A percentile compares a stretch with the other conserved stretches of the same genome.
Evolutionary conservation across 2,113 vertebrate species (phyloP).

Genomic region (Spermophilus dauricus): DNA sequence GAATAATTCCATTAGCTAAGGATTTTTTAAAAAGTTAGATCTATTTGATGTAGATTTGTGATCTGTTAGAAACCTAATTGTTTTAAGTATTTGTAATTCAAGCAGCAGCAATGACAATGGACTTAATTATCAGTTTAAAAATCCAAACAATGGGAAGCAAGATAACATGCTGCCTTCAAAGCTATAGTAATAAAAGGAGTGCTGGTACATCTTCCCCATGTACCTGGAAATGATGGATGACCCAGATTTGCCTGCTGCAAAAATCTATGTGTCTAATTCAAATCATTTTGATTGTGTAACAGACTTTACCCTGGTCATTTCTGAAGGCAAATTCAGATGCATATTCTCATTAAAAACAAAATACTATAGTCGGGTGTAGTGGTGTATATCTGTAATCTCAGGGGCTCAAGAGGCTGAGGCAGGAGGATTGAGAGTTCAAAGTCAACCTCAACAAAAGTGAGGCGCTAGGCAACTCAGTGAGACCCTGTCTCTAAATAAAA

Average conservation of each 20-base stretch:
- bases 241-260: conserved; percentile 80
- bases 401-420: no score
- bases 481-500: no score
- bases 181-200: conserved; percentile 80
- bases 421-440: no score
- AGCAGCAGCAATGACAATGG: conserved; percentile 79
- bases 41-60: conserved; percentile 70
- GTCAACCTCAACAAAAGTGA: no score
- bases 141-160: conserved; percentile 83
- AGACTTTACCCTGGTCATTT: conserved; percentile 61
- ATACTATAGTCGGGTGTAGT: neutral
- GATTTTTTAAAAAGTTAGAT: conserved; percentile 22
- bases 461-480: no score
- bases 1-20: conserved; percentile 21
- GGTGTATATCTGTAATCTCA: no score
- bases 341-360: neutral
- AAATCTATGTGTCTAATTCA: conserved; percentile 54
- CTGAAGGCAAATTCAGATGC: conserved; percentile 64
- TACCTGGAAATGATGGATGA: conserved; percentile 81
- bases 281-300: conserved; percentile 55
- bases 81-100: conserved; percentile 84
- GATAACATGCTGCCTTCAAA: conserved; percentile 85
- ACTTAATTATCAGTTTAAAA: conserved; percentile 88
- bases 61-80: conserved; percentile 80
- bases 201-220: conserved; percentile 47